Conservation (phyloP, 2,888 invertebrate species). For the Sisyra terminalis region DNA sequence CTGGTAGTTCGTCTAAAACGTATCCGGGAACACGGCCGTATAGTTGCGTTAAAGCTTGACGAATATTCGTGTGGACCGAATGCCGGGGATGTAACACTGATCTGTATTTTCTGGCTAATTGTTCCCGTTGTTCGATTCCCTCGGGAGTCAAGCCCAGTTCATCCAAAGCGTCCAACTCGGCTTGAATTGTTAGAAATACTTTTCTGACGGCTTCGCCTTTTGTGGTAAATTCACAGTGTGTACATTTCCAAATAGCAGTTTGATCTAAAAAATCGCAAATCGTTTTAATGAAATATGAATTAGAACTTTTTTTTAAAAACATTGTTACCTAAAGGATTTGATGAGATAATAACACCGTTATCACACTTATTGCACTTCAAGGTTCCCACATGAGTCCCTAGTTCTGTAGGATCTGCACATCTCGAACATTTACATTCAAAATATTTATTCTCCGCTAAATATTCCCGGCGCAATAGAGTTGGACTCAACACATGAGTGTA, state of each 20-base stretch:
- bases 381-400: conserved; percentile 63
- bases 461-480: conserved; percentile 50
- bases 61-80: conserved; percentile 46
- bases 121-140: conserved; percentile 47
- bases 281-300: neutral
- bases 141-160: conserved; percentile 35
- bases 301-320: neutral
- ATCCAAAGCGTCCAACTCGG: conserved; percentile 48
- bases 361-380: conserved; percentile 65
- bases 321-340: conserved; percentile 54
- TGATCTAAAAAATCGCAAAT: conserved; percentile 26
- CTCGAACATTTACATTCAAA: conserved; percentile 61
- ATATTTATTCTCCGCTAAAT: conserved; percentile 57
- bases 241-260: conserved; percentile 46
- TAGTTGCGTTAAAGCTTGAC: conserved; percentile 55
- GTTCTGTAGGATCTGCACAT: conserved; percentile 64
- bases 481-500: conserved; percentile 64
- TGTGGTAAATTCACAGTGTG: conserved; percentile 47
- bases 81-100: conserved; percentile 63
- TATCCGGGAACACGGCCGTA: conserved; percentile 64
- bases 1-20: conserved; percentile 50
- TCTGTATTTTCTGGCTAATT: conserved; percentile 42
- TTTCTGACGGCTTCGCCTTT: conserved; percentile 41
- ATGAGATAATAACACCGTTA: conserved; percentile 46
- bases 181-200: conserved; percentile 44